Percentiles rank a stretch among this genome's conserved stretches.
phyloP scores from a whole-genome alignment of 2,888 invertebrate species.

The Eilema depressum region DNA sequence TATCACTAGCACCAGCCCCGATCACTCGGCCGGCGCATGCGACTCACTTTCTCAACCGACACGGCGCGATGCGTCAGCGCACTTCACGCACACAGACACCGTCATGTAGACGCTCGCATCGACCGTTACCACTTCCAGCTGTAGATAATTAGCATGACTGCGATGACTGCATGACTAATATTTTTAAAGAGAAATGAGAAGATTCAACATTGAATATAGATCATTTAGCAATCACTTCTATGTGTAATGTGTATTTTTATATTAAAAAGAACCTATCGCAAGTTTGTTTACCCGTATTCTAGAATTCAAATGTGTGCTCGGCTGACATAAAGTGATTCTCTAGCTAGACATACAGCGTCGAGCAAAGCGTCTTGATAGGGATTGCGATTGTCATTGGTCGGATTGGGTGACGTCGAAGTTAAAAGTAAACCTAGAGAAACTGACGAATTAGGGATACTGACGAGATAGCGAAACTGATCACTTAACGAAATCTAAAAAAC shows the following conservation, averaged over 20 bases:
- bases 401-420: too few species aligned
- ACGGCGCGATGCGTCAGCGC: conserved; percentile 52
- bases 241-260: neutral
- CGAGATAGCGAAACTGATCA: too few species aligned
- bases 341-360: too few species aligned
- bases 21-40: conserved; percentile 65
- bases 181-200: conserved; percentile 27
- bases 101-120: conserved; percentile 4
- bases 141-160: conserved; percentile 33
- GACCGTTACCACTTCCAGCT: conserved; percentile 39
- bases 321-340: too few species aligned
- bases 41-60: conserved; percentile 62
- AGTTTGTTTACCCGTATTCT: too few species aligned
- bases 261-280: neutral
- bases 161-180: conserved; percentile 32
- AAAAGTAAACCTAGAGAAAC: too few species aligned
- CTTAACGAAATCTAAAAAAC: too few species aligned
- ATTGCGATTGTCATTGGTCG: too few species aligned
- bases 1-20: conserved; percentile 40
- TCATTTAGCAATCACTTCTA: neutral
- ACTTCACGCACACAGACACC: conserved; percentile 29
- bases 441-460: too few species aligned
- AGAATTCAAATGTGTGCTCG: too few species aligned
- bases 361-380: too few species aligned
- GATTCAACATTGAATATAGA: neutral